A percentile compares a stretch with the other conserved stretches of the same genome.
These are phyloP conservation scores for Prunella fulvescens DNA, from an alignment of 2,113 vertebrate species.

Conservation along the genomic window DNA sequence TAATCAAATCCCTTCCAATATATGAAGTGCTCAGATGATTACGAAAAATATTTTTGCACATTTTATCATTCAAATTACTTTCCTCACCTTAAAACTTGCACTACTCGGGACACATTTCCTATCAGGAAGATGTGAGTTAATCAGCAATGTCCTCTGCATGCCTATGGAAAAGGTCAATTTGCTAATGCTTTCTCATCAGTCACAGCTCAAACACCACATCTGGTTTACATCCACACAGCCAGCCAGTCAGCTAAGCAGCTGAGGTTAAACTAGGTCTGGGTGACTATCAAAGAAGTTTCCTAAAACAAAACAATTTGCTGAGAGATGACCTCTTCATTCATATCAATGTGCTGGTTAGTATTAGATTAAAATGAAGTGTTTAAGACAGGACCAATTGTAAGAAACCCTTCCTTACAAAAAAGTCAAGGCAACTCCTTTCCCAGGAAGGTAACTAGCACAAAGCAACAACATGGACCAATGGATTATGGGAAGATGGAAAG, in stretches of 20 bases:
- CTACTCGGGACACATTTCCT: neutral
- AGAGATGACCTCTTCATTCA: neutral
- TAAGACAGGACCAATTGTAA: neutral
- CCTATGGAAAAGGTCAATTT: neutral
- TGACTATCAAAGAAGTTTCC: neutral
- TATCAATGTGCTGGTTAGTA: neutral
- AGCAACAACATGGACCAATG: neutral
- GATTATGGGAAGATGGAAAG: neutral
- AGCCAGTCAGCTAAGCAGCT: neutral
- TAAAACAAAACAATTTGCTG: neutral
- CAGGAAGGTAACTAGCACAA: neutral
- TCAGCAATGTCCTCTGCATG: neutral
- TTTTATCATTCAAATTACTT: neutral
- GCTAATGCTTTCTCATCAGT: neutral
- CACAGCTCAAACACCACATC: neutral
- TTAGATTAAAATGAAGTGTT: neutral
- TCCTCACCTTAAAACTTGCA: neutral
- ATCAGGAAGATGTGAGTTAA: neutral
- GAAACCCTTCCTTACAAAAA: neutral
- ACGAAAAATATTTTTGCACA: neutral
- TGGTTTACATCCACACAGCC: neutral
- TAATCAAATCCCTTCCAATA: neutral
- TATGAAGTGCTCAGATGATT: neutral
- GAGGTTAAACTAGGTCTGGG: neutral
- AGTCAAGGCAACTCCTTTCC: neutral